Base-by-base conservation (phyloP, 2,113 vertebrate genomes). In the Neopipo cinnamomea region DNA sequence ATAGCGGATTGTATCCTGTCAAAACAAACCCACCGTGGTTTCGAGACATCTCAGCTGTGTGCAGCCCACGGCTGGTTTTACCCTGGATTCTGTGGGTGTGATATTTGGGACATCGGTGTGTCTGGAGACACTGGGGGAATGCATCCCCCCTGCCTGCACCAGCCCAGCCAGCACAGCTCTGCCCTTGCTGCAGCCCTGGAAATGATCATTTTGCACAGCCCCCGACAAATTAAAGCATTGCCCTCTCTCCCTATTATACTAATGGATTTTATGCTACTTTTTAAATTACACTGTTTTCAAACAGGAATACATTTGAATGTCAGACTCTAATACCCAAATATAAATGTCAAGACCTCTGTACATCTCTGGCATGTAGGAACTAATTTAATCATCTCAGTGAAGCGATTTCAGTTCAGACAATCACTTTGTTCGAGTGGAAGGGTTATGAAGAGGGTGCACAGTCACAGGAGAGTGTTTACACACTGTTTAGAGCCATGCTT, bases 381-480 rank as follows among this genome's bases (percentile, higher is more conserved):
- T 97, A 97, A 97, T 97, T 96, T 94, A 97, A 97, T 97, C 96
- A 97, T 93, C 92, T 90, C 91, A 68, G 83, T 47, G 87, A 97
- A 93, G 87, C 27, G 42, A 95, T 95, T 96, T 91, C 88, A 78
- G 93, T 93, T 91, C 89, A 94, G 88, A 95, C 96, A 93, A 82
- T 95, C 95, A 95, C 86, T 95, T 91, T 78, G 86, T 39, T 96
- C 2, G 6, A 97, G 92, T 94, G 93, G 96, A 92, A 91, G 93
- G 95, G 91, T 89, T 95, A 93, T 88, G 88, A 93, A 84, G 89
- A 78, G 94, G 80, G 92, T 33, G 47, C 62, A 50, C 82, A 72
- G 89, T 50, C 8, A 4, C 74, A 37, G 84, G 30, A 90, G 84
- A 94, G 70, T 39, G 86, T 79, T 89, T 85, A 52, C 70, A 58